phyloP scores from a whole-genome alignment of 2,888 invertebrate genomes.

The Holacanthella duospinosa region DNA sequence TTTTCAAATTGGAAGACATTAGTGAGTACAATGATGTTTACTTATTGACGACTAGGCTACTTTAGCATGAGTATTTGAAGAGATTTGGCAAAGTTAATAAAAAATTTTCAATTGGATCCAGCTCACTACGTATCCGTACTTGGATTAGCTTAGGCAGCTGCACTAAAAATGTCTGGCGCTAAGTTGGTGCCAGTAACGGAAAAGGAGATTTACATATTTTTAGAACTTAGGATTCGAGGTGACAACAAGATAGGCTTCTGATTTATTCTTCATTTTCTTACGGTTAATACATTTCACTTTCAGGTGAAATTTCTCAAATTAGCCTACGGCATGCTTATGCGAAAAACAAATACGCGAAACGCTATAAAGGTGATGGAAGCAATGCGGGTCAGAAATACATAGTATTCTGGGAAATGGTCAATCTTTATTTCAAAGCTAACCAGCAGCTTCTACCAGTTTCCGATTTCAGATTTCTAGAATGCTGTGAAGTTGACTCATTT shows the following conservation, averaged over 20 bases:
- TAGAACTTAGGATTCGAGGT: constrained; percentile 15
- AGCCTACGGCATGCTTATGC: constrained; percentile 23
- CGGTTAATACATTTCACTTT: background rate
- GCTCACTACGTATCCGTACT: constrained; percentile 29
- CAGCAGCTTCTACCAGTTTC: constrained; percentile 4
- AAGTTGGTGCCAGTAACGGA: constrained; percentile 13
- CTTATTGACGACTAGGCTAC: constrained; percentile 23
- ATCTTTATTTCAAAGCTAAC: constrained; percentile 13
- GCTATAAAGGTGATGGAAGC: background rate
- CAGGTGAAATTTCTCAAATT: background rate
- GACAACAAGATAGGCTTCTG: background rate
- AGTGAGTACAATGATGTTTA: constrained; percentile 37
- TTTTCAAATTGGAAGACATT: constrained; percentile 29
- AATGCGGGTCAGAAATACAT: constrained; percentile 7
- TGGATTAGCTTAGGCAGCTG: constrained; percentile 21
- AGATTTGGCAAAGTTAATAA: constrained; percentile 29
- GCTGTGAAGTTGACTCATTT: background rate
- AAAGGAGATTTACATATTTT: constrained; percentile 11
- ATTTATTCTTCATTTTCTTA: background rate
- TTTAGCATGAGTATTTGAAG: constrained; percentile 37
- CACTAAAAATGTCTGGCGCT: constrained; percentile 13
- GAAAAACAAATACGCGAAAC: constrained; percentile 16
- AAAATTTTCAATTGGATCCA: constrained; percentile 34
- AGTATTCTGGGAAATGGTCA: constrained; percentile 15
- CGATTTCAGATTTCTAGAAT: too few relatives aligned